Evolutionary conservation across 1,140 invertebrate genomes (phyloP).

Genomic region (Pseudomyrmex concolor): DNA sequence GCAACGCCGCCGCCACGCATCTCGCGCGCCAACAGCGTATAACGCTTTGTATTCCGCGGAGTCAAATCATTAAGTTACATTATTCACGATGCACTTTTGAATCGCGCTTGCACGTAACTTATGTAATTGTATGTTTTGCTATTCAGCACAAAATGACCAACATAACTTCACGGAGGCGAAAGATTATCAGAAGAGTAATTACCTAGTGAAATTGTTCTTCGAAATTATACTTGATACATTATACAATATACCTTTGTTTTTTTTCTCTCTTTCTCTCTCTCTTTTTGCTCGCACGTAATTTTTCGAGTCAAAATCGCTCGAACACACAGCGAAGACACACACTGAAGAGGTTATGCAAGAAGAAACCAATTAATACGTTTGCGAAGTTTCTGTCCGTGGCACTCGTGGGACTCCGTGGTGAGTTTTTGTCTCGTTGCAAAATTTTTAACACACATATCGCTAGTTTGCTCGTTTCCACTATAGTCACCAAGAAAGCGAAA

Average conservation of each 20-base stretch:
- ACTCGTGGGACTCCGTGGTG: neutral
- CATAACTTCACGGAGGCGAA: neutral
- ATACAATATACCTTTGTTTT: no score
- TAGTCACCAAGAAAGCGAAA: slow-evolving; percentile 63
- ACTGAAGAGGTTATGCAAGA: neutral
- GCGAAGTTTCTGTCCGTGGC: slow-evolving; percentile 34
- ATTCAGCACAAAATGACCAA: neutral
- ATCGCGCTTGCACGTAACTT: neutral
- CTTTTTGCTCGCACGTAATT: no score
- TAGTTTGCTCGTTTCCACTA: slow-evolving; percentile 36
- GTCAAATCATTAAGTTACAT: slow-evolving; percentile 39
- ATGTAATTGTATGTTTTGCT: slow-evolving; percentile 4
- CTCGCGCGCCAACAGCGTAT: slow-evolving; percentile 17
- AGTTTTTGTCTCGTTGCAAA: slow-evolving; percentile 48
- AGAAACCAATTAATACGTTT: slow-evolving; percentile 49
- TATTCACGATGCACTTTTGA: slow-evolving; percentile 1
- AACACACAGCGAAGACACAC: no score
- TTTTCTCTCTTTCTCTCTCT: no score
- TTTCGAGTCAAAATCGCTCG: neutral
- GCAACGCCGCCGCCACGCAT: slow-evolving; percentile 10
- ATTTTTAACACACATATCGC: slow-evolving; percentile 49
- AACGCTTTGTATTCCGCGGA: slow-evolving; percentile 46
- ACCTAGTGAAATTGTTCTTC: no score
- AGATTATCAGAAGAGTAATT: no score
- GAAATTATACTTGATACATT: no score